Evolutionary conservation across 2,888 invertebrate genomes (phyloP).

Genomic region (Sarcophaga rosellei): DNA sequence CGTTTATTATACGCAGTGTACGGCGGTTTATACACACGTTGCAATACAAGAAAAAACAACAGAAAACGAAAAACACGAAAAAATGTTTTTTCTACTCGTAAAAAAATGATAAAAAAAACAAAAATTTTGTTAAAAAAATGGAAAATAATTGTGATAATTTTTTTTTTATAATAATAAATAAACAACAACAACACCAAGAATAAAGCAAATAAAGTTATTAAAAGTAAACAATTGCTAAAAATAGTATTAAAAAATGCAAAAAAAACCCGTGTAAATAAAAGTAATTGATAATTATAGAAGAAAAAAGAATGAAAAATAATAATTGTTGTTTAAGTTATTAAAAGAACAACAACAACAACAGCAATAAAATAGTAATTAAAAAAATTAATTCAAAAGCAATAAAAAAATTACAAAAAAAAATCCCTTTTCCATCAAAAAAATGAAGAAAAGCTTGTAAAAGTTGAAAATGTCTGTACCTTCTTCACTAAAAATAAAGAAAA

Average conservation of each 20-base stretch:
- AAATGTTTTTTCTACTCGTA: slow-evolving; percentile 52
- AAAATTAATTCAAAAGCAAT: too few species aligned
- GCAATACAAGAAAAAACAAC: background rate
- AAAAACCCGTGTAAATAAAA: background rate
- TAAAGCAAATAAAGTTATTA: slow-evolving; percentile 3
- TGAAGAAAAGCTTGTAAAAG: too few species aligned
- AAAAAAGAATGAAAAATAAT: too few species aligned
- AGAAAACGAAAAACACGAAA: background rate
- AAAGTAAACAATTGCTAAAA: slow-evolving; percentile 4
- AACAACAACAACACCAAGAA: slow-evolving; percentile 10
- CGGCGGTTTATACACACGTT: slow-evolving; percentile 61
- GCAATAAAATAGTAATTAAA: too few species aligned
- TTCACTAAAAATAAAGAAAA: too few species aligned
- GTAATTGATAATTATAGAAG: too few species aligned
- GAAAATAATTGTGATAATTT: slow-evolving; percentile 45
- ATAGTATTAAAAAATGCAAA: background rate
- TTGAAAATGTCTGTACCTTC: too few species aligned
- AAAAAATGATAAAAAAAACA: slow-evolving; percentile 4
- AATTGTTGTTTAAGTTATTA: too few species aligned
- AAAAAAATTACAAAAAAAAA: too few species aligned
- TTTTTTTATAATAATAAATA: slow-evolving; percentile 2
- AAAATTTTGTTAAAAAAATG: slow-evolving; percentile 23
- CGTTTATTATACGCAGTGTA: slow-evolving; percentile 69
- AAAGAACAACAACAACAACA: too few species aligned
- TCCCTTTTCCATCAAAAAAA: too few species aligned